Percentiles rank a stretch among this genome's conserved stretches.
These are phyloP conservation scores for Gephyroberyx darwinii DNA, from an alignment of 2,797 vertebrate genomes.

Conservation along the genomic window DNA sequence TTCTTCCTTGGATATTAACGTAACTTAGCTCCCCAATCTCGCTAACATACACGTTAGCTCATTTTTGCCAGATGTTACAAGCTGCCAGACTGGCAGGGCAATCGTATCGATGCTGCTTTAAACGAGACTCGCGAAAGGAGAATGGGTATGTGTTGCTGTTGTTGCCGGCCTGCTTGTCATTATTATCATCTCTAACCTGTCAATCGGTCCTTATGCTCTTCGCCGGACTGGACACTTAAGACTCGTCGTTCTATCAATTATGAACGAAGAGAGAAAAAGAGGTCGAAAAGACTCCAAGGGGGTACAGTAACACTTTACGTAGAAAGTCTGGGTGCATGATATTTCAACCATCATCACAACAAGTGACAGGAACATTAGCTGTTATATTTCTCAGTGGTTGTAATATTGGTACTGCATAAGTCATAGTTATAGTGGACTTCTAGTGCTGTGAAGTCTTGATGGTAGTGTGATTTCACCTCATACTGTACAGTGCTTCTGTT, in stretches of 20 bases:
- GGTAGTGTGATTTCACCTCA: slow-evolving; percentile 9
- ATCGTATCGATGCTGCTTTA: background rate
- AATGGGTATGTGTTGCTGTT: background rate
- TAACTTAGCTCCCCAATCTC: slow-evolving; percentile 58
- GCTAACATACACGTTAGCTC: slow-evolving; percentile 51
- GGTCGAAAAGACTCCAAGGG: slow-evolving; percentile 27
- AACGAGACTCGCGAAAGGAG: background rate
- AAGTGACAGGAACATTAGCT: background rate
- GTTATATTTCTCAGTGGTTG: slow-evolving; percentile 14
- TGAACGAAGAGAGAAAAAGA: slow-evolving; percentile 30
- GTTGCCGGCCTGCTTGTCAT: slow-evolving; percentile 16
- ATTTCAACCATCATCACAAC: background rate
- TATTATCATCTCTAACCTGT: slow-evolving; percentile 42
- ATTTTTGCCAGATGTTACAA: slow-evolving; percentile 45
- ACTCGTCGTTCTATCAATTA: slow-evolving; percentile 21
- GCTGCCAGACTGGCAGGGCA: slow-evolving; percentile 11
- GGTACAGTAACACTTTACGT: slow-evolving; percentile 15
- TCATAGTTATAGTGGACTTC: slow-evolving; percentile 1
- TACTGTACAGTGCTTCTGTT: background rate
- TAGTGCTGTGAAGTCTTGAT: background rate
- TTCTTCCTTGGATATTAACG: slow-evolving; percentile 24
- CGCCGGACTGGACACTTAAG: slow-evolving; percentile 21
- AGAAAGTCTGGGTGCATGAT: slow-evolving; percentile 24
- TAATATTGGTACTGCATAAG: background rate
- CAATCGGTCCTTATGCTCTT: background rate